Base-by-base conservation (phyloP, 2,888 invertebrate species). In the Leptarthrus brevirostris region DNA sequence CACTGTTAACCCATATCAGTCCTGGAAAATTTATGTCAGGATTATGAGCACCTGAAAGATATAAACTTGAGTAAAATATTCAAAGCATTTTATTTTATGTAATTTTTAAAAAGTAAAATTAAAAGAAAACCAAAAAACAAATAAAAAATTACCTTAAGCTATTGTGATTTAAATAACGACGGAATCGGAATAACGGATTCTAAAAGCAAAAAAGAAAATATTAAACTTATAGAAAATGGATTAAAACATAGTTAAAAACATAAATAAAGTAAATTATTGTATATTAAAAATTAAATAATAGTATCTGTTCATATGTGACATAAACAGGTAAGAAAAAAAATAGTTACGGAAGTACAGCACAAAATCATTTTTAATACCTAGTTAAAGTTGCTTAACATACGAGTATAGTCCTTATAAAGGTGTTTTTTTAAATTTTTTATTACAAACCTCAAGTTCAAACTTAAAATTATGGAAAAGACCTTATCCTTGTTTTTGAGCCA, bases 401-500 rank as follows among this genome's bases (percentile, higher is more conserved):
- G n/a, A n/a, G n/a, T n/a, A n/a, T n/a, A n/a, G n/a, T n/a, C n/a
- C n/a, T n/a, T n/a, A n/a, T n/a, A n/a, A 47, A 66, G 18, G 14
- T n/a, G 14, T 4, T 40, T 3, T 53, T 53, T 53, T 10, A 24
- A 53, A 53, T 24, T 24, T 53, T 53, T 53, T 53, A 53, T 53
- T 53, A 53, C 22, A 53, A 24, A 56, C 56, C 26, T 56, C 30
- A 26, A 26, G 56, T 56, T 26, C 56, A 56, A 22, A 56, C 56
- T 71, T 71, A 71, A 72, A 72, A 72, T 5, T 40, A 56, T 14
- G 24, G 16, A 44, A 56, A 56, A 26, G n/a, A 24, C 18, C 80
- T 90, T 88, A 94, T 86, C 93, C 94, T 86, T 94, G 94, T 86
- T 97, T 97, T 86, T 97, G 96, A 79, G 96, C 95, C 80, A 98